phyloP scores from a whole-genome alignment of 2,113 vertebrate species.

The Ciconia boyciana region DNA sequence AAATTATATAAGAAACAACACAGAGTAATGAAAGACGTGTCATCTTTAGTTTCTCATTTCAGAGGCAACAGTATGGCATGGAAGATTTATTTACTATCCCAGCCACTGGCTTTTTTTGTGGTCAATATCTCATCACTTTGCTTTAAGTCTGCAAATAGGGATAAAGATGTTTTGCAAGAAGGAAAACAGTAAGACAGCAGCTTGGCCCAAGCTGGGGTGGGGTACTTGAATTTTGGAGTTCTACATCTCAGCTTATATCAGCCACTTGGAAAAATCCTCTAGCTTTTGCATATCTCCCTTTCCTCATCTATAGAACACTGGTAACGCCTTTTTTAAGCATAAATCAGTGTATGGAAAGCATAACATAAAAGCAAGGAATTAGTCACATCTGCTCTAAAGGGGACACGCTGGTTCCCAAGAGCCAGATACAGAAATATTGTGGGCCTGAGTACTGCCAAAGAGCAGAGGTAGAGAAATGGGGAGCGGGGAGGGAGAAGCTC shows the following conservation, averaged over 20 bases:
- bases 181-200: not conserved
- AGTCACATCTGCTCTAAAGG: not conserved
- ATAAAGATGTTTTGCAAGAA: not conserved
- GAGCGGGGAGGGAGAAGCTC: not conserved
- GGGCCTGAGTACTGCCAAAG: not conserved
- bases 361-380: not conserved
- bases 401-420: not conserved
- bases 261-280: not conserved
- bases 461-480: not conserved
- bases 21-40: not conserved
- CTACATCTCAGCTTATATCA: not conserved
- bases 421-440: not conserved
- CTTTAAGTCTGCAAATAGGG: not conserved
- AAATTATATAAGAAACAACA: constrained; percentile 16
- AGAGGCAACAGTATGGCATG: not conserved
- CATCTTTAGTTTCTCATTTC: not conserved
- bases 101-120: not conserved
- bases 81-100: constrained; percentile 34
- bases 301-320: not conserved
- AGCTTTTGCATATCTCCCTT: not conserved
- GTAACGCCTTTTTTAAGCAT: not conserved
- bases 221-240: not conserved
- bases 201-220: not conserved
- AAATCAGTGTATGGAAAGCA: not conserved
- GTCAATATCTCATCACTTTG: not conserved